Conservation (phyloP, 1,140 invertebrate genomes). For the Scaptodrosophila lebanonensis region DNA sequence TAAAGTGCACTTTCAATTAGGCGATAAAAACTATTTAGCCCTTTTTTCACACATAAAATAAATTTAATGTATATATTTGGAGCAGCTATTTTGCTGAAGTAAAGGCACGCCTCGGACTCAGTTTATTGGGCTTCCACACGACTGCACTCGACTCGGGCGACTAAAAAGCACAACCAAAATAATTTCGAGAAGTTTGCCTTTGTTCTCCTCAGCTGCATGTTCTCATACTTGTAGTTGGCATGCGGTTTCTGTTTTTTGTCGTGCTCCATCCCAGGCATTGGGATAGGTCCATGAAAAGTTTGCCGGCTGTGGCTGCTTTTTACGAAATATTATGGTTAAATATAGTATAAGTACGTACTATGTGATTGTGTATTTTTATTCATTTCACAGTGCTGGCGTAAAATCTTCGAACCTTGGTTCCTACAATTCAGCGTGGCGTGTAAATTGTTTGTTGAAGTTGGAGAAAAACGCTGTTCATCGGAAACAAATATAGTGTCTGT, state of each 20-base stretch:
- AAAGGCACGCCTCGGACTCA: no score
- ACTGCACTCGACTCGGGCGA: conserved; percentile 60
- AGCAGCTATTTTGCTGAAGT: background rate
- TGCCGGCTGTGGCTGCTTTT: conserved; percentile 5
- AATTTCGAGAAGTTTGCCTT: conserved; percentile 71
- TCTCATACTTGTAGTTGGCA: conserved; percentile 17
- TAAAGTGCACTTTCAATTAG: no score
- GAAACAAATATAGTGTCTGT: no score
- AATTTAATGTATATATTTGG: no score
- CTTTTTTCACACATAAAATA: no score
- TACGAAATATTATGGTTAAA: background rate
- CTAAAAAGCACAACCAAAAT: conserved; percentile 46
- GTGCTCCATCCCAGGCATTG: conserved; percentile 9
- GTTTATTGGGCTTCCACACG: conserved; percentile 55
- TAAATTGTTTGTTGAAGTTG: no score
- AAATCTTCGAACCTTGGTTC: no score
- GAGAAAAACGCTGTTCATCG: no score
- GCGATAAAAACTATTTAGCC: no score
- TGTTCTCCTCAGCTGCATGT: conserved; percentile 54
- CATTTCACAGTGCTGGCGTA: no score
- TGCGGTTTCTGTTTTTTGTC: background rate
- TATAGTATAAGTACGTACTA: no score
- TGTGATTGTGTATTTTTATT: background rate
- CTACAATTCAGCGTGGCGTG: no score
- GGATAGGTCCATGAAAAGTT: conserved; percentile 42